Conservation (phyloP, 2,113 vertebrate genomes). For the Ceyx cyanopectus region DNA sequence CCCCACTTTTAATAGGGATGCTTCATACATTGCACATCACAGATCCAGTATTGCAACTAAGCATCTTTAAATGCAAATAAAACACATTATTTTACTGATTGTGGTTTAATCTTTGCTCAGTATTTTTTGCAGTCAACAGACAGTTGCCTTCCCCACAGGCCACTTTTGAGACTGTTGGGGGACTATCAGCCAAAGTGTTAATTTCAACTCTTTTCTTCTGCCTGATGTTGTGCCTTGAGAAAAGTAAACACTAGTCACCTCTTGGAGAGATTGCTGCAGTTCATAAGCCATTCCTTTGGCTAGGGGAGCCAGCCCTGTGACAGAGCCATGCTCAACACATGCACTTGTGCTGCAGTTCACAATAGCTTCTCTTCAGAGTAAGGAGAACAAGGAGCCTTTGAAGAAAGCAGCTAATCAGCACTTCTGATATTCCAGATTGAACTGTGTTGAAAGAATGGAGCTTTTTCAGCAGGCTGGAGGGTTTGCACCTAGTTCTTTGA, state of each 20-base stretch:
- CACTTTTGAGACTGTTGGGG: not conserved
- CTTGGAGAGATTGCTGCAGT: not conserved
- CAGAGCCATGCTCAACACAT: accelerated
- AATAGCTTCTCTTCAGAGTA: not conserved
- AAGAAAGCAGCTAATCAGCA: not conserved
- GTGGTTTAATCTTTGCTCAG: not conserved
- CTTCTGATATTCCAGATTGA: not conserved
- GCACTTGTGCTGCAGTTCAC: not conserved
- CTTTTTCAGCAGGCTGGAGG: not conserved
- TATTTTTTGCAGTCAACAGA: not conserved
- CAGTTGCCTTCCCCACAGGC: not conserved
- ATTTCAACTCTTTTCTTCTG: not conserved
- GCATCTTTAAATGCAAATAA: accelerated
- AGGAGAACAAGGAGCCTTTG: not conserved
- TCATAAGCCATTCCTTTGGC: not conserved
- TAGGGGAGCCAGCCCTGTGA: not conserved
- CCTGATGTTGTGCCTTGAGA: not conserved
- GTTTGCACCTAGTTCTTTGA: not conserved
- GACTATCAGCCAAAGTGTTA: not conserved
- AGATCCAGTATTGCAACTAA: not conserved
- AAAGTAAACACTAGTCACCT: not conserved
- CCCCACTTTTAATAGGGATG: not conserved
- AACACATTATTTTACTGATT: not conserved
- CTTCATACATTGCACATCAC: not conserved
- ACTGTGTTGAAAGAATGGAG: slow-evolving; percentile 6